Conservation (phyloP, 2,113 vertebrate genomes). For the Corythoichthys haematopterus region DNA sequence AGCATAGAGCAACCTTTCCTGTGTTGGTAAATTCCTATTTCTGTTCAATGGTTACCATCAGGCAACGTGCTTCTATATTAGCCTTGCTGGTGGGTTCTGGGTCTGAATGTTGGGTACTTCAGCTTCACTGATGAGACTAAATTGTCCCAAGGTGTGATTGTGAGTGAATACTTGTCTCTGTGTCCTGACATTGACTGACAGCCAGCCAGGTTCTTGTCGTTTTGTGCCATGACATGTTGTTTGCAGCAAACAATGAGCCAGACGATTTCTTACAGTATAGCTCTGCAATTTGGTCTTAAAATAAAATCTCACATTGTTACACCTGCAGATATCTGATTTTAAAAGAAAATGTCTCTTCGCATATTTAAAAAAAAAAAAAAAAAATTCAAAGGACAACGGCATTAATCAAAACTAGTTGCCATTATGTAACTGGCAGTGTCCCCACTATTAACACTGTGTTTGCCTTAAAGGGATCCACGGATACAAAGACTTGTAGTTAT, state of each 20-base stretch:
- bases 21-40: background rate
- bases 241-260: background rate
- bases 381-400: background rate
- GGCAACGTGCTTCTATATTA: background rate
- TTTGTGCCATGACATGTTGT: background rate
- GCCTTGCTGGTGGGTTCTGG: background rate
- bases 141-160: background rate
- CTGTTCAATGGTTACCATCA: background rate
- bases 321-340: background rate
- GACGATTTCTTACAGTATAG: background rate
- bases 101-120: background rate
- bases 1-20: background rate
- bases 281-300: background rate
- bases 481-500: too few relatives aligned
- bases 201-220: background rate
- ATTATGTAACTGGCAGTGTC: too few relatives aligned
- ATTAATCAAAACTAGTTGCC: too few relatives aligned
- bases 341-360: background rate
- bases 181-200: background rate
- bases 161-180: background rate
- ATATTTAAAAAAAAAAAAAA: background rate
- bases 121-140: background rate
- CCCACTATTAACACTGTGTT: too few relatives aligned
- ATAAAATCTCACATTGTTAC: background rate
- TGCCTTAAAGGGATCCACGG: too few relatives aligned